phyloP scores from a whole-genome alignment of 2,888 invertebrate genomes.

The Drosophila paramelanica region DNA sequence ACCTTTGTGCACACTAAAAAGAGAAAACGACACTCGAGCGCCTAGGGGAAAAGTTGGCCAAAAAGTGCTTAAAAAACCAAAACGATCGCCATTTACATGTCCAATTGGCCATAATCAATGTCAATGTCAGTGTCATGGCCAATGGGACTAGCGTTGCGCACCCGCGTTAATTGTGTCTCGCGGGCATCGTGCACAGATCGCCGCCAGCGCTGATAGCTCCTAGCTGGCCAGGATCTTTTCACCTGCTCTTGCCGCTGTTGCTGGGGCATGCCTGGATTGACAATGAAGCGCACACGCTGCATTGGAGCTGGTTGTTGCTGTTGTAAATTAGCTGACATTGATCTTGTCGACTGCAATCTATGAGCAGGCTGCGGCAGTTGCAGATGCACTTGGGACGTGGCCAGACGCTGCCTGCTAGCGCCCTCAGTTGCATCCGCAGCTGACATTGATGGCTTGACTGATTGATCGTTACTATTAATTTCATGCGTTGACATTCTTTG shows the following conservation, averaged over 20 bases:
- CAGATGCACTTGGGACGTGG: conserved; percentile 29
- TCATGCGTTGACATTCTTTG: conserved; percentile 81
- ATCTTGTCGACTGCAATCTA: conserved; percentile 82
- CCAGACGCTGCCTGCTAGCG: conserved; percentile 25
- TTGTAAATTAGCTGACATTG: conserved; percentile 76
- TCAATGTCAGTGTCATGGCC: conserved; percentile 46
- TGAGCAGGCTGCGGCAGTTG: conserved; percentile 63
- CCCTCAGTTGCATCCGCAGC: conserved; percentile 36
- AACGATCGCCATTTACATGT: conserved; percentile 66
- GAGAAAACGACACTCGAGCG: conserved; percentile 30
- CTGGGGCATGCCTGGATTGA: conserved; percentile 63
- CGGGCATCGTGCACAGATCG: conserved; percentile 51
- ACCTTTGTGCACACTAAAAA: conserved; percentile 33
- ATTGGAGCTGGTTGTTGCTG: conserved; percentile 39
- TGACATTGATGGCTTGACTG: conserved; percentile 82
- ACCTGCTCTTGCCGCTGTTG: conserved; percentile 41
- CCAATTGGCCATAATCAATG: conserved; percentile 64
- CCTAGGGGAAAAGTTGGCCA: conserved; percentile 37
- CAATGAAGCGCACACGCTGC: conserved; percentile 51
- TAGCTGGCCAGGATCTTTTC: conserved; percentile 59
- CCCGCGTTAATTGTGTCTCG: conserved; percentile 77
- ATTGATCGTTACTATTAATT: conserved; percentile 83
- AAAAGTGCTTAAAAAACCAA: conserved; percentile 25
- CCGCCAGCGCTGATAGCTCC: conserved; percentile 37
- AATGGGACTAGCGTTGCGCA: conserved; percentile 40